Evolutionary conservation across 2,888 invertebrate genomes (phyloP), one percentile per base, ranked within the genome.

Genomic region (Acanthosepion lycidas): DNA sequence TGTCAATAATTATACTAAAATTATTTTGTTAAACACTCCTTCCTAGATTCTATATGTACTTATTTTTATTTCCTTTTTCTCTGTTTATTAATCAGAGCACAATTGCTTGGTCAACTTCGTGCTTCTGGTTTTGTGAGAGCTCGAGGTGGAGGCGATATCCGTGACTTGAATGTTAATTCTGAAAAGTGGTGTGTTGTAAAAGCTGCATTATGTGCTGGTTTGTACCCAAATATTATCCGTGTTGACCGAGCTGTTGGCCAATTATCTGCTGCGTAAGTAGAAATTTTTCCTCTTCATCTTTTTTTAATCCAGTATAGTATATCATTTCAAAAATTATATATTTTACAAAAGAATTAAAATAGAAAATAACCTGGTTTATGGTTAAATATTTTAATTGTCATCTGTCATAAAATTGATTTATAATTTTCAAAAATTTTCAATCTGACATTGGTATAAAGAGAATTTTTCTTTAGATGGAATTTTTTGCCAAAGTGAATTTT

Each of bases 151-250:
- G 97, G 97, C 12, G 98, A 98, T 96, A 98, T 99, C 95, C 96
- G 98, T 95, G 98, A 98, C 96, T 98, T 99, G 91, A 99, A 99
- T 97, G 97, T 98, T 1, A 98, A 99, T 97, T 98, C 98, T 0
- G 98, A 98, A 96, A 98, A 98, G 97, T 99, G 99, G 99, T 98
- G 99, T 26, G 98, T 99, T 94, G 98, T 99, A 0, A 99, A 99
- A 97, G 98, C 99, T 0, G 99, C 99, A 4, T 98, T 99, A 64
- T 98, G 98, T 53, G 98, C 98, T 8, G 99, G 99, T 0, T 98
- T 99, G 95, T 99, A 99, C 97, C 99, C 99, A 0, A 98, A 99
- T 96, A 97, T 99, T 92, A 98, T 98, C 42, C 98, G 98, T 48
- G 98, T 98, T 1, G 98, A 98, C 97, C 97, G 98, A 28, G 98